Evolutionary conservation across 2,113 vertebrate genomes (phyloP), one percentile per base, ranked within the genome.

Genomic region (Cathartes aura): DNA sequence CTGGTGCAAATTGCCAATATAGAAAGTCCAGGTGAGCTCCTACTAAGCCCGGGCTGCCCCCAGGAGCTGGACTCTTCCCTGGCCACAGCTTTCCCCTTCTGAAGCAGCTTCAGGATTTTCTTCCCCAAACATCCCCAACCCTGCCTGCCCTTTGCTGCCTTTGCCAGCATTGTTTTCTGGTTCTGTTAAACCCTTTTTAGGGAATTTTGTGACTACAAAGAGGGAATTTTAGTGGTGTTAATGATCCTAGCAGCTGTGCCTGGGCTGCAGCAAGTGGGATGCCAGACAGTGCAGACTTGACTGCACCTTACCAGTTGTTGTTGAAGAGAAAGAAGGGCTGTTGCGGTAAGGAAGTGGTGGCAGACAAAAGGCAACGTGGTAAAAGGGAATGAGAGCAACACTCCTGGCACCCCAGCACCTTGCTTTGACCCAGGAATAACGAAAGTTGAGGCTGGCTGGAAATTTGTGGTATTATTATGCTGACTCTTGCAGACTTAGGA

Each of bases 251-350:
- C n/a, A 58, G 73, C 47, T 70, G 75, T 6, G 22, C 64, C 2
- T 3, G 36, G 36, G 26, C 52, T 70, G 43, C 36, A 70, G 38
- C n/a, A 56, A 43, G 29, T 1, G 29, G 22, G 27, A 32, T 64
- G 82, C 21, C 62, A 59, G n/a, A 23, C 11, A 10, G 21, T 2
- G 21, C 42, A 40, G 55, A 68, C 8, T 23, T 52, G 53, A 23
- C 11, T 0, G 1, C 22, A 36, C 11, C 55, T 64, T 38, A 47
- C 16, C 4, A 21, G 34, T 11, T 12, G 32, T 5, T 36, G 15
- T 1, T 55, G 53, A 53, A 36, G 63, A 36, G 60, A 67, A 87
- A 81, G 22, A 63, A 38, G 19, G 63, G 30, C 48, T 76, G 12
- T 8, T 63, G 59, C 2, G 3, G 58, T 29, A 36, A 78, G 26